These are phyloP conservation scores for Drosophila formosana DNA, from an alignment of 2,888 invertebrate species.

Conservation along the genomic window DNA sequence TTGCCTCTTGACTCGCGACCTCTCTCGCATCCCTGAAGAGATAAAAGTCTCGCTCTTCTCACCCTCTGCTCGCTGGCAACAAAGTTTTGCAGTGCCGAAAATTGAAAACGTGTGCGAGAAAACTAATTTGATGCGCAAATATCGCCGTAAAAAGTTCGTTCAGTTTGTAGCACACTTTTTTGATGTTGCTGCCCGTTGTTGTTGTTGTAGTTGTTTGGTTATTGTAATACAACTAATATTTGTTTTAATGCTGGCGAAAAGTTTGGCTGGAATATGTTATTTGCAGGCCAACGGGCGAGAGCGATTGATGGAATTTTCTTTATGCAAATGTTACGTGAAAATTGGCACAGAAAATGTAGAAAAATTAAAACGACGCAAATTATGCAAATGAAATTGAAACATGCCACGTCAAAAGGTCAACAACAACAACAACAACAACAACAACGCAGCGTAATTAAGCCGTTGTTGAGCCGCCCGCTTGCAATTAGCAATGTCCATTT, in stretches of 20 bases:
- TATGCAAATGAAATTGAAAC: conserved; percentile 68
- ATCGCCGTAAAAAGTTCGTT: conserved; percentile 40
- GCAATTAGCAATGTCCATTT: conserved; percentile 71
- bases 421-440: conserved; percentile 48
- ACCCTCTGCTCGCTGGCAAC: conserved; percentile 9
- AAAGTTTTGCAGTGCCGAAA: conserved; percentile 54
- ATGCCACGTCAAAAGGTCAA: conserved; percentile 61
- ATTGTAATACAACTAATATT: conserved; percentile 46
- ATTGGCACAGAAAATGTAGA: conserved; percentile 55
- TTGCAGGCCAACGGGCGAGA: conserved; percentile 11
- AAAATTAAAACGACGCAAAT: conserved; percentile 68
- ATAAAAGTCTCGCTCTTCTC: neutral
- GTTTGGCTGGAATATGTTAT: conserved; percentile 34
- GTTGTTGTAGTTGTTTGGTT: conserved; percentile 10
- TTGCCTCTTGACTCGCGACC: neutral
- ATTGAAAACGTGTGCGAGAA: conserved; percentile 73
- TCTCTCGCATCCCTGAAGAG: neutral
- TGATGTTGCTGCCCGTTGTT: neutral
- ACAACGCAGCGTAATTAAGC: conserved; percentile 70
- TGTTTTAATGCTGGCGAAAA: conserved; percentile 40
- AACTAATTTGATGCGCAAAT: conserved; percentile 75
- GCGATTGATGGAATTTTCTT: conserved; percentile 49
- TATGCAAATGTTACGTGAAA: conserved; percentile 67
- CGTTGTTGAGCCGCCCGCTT: conserved; percentile 68
- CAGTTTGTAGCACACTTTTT: conserved; percentile 27